Evolutionary conservation across 2,797 vertebrate genomes (phyloP).

Genomic region (Sylvia borin): DNA sequence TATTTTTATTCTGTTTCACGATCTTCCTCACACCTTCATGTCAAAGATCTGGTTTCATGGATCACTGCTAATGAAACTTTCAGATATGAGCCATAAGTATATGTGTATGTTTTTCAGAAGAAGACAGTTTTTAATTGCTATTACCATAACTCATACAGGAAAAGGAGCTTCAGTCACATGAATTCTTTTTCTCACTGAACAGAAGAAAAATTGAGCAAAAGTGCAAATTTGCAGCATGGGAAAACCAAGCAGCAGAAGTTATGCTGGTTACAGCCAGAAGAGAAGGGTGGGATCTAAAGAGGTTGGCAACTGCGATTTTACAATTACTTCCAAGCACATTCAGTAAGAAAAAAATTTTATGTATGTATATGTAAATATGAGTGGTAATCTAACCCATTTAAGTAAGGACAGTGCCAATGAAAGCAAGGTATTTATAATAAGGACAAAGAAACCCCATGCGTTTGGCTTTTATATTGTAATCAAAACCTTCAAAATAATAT

Average conservation of each 20-base stretch:
- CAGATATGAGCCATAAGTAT: background rate
- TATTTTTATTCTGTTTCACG: background rate
- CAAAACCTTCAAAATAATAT: background rate
- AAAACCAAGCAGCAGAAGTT: constrained; percentile 26
- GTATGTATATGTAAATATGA: background rate
- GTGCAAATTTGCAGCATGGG: background rate
- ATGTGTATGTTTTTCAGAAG: constrained; percentile 48
- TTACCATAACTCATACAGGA: background rate
- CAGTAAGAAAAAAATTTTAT: background rate
- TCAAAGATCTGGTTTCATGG: background rate
- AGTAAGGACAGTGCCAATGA: background rate
- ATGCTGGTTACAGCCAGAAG: background rate
- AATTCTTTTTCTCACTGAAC: background rate
- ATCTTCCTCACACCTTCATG: background rate
- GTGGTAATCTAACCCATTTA: background rate
- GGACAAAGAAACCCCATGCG: background rate
- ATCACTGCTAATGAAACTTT: constrained; percentile 56
- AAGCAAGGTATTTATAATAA: background rate
- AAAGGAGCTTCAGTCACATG: background rate
- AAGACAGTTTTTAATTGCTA: constrained; percentile 34
- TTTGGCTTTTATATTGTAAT: background rate
- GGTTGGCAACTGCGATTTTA: background rate
- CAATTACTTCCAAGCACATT: background rate
- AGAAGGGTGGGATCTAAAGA: background rate
- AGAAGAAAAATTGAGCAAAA: constrained; percentile 6